Conservation (phyloP, 2,113 vertebrate species). For the Setophaga petechia region DNA sequence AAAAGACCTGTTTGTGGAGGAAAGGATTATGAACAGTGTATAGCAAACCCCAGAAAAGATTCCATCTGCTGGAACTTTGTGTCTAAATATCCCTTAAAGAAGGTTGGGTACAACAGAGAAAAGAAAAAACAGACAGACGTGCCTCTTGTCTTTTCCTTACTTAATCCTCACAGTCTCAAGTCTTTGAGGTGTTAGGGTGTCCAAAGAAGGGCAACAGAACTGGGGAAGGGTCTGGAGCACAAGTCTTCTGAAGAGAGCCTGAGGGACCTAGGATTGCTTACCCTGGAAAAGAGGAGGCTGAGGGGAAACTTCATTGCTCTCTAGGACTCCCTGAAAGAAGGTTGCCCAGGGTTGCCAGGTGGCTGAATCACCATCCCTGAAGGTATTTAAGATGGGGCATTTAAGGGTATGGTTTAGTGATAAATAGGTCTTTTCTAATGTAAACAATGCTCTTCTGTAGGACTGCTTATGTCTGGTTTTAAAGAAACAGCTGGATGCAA, state of each 20-base stretch:
- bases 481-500: not conserved
- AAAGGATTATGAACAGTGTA: not conserved
- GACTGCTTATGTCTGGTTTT: not conserved
- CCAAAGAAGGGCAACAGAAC: not conserved
- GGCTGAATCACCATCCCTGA: not conserved
- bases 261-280: not conserved
- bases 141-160: not conserved
- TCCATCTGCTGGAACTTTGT: not conserved
- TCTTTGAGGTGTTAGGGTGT: not conserved
- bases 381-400: not conserved
- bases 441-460: not conserved
- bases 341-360: not conserved
- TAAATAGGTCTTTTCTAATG: not conserved
- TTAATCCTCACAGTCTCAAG: not conserved
- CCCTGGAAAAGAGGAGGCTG: not conserved
- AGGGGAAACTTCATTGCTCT: not conserved
- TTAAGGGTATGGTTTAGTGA: not conserved
- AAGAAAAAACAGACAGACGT: rapidly evolving
- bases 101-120: not conserved
- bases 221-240: not conserved
- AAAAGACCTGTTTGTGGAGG: not conserved
- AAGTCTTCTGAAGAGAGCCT: not conserved
- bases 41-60: not conserved
- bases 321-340: not conserved
- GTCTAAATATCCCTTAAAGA: not conserved